A percentile compares a stretch with the other conserved stretches of the same genome.
phyloP scores from a whole-genome alignment of 2,888 invertebrate species.

The Dorcus parallelipipedus region DNA sequence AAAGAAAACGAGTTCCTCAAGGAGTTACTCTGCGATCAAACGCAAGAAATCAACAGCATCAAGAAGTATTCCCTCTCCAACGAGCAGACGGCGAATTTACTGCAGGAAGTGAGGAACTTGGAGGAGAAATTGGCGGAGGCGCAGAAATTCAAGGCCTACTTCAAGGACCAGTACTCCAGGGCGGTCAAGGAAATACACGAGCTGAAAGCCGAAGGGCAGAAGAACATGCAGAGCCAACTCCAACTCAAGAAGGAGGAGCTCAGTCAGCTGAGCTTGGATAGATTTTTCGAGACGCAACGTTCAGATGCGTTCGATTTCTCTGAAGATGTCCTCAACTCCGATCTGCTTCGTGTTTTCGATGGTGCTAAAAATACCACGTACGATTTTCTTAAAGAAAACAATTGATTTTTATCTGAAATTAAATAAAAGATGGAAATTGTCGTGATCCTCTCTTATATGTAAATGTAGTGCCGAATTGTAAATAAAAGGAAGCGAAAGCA shows the following conservation, averaged over 20 bases:
- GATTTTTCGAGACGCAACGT: slow-evolving; percentile 16
- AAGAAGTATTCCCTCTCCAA: slow-evolving; percentile 60
- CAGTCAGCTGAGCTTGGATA: slow-evolving; percentile 33
- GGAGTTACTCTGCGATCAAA: slow-evolving; percentile 38
- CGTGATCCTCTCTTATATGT: no score
- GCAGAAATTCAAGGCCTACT: slow-evolving; percentile 66
- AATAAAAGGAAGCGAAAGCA: no score
- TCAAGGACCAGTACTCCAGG: slow-evolving; percentile 73
- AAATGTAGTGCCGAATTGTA: no score
- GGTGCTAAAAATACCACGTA: neutral
- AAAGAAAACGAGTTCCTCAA: slow-evolving; percentile 39
- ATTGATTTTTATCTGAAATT: no score
- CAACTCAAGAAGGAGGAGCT: slow-evolving; percentile 47
- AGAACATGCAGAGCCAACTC: slow-evolving; percentile 53
- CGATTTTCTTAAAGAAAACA: no score
- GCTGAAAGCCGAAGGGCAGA: slow-evolving; percentile 56
- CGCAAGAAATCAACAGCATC: slow-evolving; percentile 44
- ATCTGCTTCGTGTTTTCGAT: neutral
- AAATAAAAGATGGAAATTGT: no score
- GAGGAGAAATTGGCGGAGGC: slow-evolving; percentile 64
- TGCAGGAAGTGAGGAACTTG: slow-evolving; percentile 63
- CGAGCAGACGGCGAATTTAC: slow-evolving; percentile 63
- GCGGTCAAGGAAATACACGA: slow-evolving; percentile 66
- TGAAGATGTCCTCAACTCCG: slow-evolving; percentile 14
- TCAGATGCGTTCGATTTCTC: slow-evolving; percentile 3